Percentiles rank a stretch among this genome's conserved stretches.
phyloP scores from a whole-genome alignment of 2,888 invertebrate species.

The Oeneis ivallda region DNA sequence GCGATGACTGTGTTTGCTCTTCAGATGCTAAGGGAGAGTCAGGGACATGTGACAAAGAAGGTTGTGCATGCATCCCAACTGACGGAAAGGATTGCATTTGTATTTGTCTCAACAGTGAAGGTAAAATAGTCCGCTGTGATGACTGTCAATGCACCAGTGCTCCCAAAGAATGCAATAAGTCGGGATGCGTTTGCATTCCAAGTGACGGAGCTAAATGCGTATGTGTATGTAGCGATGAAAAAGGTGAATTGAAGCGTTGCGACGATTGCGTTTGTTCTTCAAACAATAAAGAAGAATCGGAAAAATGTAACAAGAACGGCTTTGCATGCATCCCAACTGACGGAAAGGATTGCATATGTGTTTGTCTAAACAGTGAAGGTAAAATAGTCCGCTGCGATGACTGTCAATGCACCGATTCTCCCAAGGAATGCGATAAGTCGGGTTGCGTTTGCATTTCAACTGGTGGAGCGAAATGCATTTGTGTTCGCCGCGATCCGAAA shows the following conservation, averaged over 20 bases:
- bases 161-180: conserved; percentile 45
- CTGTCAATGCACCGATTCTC: conserved; percentile 42
- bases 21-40: conserved; percentile 6
- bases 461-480: conserved; percentile 44
- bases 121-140: conserved; percentile 36
- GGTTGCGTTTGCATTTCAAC: conserved; percentile 45
- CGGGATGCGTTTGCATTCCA: conserved; percentile 46
- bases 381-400: conserved; percentile 43
- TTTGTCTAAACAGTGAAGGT: conserved; percentile 41
- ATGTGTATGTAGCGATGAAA: conserved; percentile 44
- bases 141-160: conserved; percentile 40
- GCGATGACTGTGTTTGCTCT: conserved; percentile 46
- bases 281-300: not conserved
- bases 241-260: conserved; percentile 43
- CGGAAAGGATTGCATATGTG: conserved; percentile 39
- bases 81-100: conserved; percentile 41
- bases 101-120: conserved; percentile 32
- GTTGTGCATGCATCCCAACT: conserved; percentile 38
- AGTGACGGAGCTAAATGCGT: conserved; percentile 47
- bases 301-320: conserved; percentile 42
- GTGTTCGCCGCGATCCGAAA: conserved; percentile 36
- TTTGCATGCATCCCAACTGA: conserved; percentile 44
- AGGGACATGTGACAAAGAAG: conserved; percentile 2
- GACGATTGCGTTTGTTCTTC: conserved; percentile 45
- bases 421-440: conserved; percentile 20